Percentiles rank a stretch among this genome's conserved stretches.
phyloP scores from a whole-genome alignment of 2,797 vertebrate species.

The Mormyrus proboscirostris region DNA sequence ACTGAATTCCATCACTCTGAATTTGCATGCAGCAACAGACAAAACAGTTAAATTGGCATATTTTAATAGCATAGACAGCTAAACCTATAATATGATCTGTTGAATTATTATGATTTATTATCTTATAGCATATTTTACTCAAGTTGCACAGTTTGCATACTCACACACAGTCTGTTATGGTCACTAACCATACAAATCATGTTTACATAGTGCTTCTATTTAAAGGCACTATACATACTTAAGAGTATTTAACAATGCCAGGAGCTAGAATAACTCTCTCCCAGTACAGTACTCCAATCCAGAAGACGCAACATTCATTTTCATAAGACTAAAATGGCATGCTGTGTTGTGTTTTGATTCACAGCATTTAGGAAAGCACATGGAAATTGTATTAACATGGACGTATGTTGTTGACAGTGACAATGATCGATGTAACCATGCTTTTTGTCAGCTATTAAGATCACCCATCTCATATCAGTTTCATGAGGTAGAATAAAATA shows the following conservation, averaged over 20 bases:
- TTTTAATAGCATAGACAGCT: background rate
- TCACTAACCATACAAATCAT: background rate
- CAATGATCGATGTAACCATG: background rate
- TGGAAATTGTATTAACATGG: background rate
- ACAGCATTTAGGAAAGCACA: background rate
- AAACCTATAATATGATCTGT: background rate
- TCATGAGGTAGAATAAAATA: background rate
- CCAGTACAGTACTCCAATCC: background rate
- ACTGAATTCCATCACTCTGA: background rate
- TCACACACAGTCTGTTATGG: background rate
- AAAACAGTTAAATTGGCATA: background rate
- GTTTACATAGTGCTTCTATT: background rate
- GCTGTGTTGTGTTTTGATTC: background rate
- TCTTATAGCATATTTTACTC: background rate
- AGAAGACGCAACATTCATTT: background rate
- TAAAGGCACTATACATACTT: background rate
- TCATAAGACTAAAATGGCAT: background rate
- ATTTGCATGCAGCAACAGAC: background rate
- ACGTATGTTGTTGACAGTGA: background rate
- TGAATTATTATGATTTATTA: background rate
- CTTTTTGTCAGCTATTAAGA: background rate
- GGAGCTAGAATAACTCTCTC: background rate
- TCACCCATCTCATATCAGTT: background rate
- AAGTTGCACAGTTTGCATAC: background rate
- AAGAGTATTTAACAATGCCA: background rate